These are phyloP conservation scores for Melanotaenia boesemani DNA, from an alignment of 2,797 vertebrate genomes.

Conservation along the genomic window DNA sequence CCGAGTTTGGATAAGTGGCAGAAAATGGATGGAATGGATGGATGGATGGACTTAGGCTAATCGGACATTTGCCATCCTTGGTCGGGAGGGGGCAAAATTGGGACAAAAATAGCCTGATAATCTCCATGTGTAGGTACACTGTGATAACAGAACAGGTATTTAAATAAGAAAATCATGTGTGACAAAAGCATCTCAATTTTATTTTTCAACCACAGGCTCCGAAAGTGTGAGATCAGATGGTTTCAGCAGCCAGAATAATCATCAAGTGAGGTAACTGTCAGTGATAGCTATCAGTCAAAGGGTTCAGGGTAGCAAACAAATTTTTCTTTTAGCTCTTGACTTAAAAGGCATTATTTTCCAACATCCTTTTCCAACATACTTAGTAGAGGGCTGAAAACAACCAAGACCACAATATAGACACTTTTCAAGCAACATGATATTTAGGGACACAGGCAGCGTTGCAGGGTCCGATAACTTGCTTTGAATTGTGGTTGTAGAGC, in stretches of 20 bases:
- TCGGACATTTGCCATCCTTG: no score
- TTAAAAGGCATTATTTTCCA: not conserved
- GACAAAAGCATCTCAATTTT: not conserved
- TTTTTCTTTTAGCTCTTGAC: not conserved
- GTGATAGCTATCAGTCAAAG: not conserved
- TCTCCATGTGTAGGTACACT: no score
- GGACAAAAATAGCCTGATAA: no score
- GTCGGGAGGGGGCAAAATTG: no score
- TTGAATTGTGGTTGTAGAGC: no score
- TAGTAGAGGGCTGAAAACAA: not conserved
- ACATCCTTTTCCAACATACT: not conserved
- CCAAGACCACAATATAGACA: not conserved
- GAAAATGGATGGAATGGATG: no score
- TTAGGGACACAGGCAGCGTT: not conserved
- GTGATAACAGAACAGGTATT: not conserved
- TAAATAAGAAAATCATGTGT: no score
- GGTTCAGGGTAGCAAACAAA: not conserved
- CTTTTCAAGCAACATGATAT: not conserved
- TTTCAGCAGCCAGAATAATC: not conserved
- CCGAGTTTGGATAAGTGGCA: no score
- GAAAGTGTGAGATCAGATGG: not conserved
- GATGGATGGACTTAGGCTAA: no score
- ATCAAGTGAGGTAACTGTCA: not conserved
- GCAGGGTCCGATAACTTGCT: not conserved
- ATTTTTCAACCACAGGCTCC: not conserved